These are phyloP conservation scores for Hydrolagus colliei DNA, from an alignment of 2,797 vertebrate genomes.

Conservation along the genomic window DNA sequence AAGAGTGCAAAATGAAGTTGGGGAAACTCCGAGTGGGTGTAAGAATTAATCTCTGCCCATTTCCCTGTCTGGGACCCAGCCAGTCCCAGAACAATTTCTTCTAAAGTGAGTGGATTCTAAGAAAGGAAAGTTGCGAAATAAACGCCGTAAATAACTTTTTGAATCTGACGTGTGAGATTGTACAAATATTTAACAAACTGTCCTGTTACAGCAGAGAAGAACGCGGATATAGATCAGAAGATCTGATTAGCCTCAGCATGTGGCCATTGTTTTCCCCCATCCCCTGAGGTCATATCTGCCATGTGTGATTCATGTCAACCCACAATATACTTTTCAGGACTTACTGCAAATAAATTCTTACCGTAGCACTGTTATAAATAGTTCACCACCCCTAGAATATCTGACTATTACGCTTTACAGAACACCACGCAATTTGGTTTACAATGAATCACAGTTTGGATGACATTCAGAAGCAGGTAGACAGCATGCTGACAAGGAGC, in stretches of 20 bases:
- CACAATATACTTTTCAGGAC: background rate
- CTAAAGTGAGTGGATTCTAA: background rate
- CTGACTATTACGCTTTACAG: background rate
- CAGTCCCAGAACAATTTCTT: background rate
- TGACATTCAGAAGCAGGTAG: background rate
- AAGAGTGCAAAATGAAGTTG: background rate
- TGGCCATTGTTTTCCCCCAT: background rate
- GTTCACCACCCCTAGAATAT: background rate
- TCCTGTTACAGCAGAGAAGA: background rate
- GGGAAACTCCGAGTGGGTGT: background rate
- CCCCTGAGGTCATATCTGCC: background rate
- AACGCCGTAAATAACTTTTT: background rate
- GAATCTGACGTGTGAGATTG: background rate
- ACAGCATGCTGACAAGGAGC: background rate
- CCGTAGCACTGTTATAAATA: background rate
- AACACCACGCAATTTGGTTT: background rate
- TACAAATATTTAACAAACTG: background rate
- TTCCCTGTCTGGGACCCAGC: background rate
- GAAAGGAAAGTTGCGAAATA: background rate
- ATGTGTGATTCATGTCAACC: background rate
- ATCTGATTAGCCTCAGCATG: background rate
- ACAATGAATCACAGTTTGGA: background rate
- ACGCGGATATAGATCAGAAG: background rate
- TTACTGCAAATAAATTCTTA: background rate
- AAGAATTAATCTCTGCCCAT: background rate